Evolutionary conservation across 2,888 invertebrate genomes (phyloP).

Genomic region (Thyatira batis): DNA sequence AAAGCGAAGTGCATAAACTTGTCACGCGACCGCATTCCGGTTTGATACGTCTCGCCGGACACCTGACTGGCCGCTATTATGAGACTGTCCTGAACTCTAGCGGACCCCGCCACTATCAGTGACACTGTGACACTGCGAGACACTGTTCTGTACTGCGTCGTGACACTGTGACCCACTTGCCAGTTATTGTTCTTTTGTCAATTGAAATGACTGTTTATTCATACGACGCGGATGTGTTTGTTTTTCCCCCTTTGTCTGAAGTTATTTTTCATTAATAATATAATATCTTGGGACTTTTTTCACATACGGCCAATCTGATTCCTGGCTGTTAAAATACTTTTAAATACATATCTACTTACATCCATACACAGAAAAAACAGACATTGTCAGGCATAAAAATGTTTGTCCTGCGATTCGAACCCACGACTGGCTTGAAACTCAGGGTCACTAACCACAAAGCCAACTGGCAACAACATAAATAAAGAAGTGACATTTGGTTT

Average conservation of each 20-base stretch:
- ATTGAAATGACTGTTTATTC: conserved; percentile 32
- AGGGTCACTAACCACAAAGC: no score
- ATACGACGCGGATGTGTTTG: conserved; percentile 16
- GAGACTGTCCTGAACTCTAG: conserved; percentile 42
- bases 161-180: conserved; percentile 69
- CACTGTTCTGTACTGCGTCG: conserved; percentile 41
- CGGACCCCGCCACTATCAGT: conserved; percentile 49
- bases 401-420: no score
- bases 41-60: conserved; percentile 29
- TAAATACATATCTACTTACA: no score
- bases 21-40: conserved; percentile 37
- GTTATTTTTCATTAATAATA: conserved; percentile 7
- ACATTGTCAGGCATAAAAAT: no score
- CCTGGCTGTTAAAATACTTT: no score
- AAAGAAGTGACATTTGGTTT: no score
- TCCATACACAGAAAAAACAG: no score
- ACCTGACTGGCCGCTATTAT: conserved; percentile 46
- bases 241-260: conserved; percentile 13
- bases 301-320: no score
- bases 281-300: no score
- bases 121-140: conserved; percentile 55
- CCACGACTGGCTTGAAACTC: no score
- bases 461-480: no score
- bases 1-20: conserved; percentile 26
- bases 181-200: conserved; percentile 60